Evolutionary conservation across 2,888 invertebrate species (phyloP).

Genomic region (Cataglyphis livida): DNA sequence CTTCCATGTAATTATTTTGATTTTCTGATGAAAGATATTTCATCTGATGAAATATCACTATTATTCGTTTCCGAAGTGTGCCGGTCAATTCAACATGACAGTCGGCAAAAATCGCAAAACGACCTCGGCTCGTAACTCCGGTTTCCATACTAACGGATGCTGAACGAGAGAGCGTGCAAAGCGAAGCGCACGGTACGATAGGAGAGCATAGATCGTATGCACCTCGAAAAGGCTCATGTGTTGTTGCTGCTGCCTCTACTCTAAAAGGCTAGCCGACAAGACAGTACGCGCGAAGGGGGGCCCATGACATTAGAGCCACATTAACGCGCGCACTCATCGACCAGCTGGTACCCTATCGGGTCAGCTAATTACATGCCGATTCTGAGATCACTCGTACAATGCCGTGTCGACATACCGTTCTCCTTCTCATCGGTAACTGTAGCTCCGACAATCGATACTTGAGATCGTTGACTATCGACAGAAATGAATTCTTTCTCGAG

Average conservation of each 20-base stretch:
- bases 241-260: conserved; percentile 19
- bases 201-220: conserved; percentile 65
- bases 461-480: conserved; percentile 44
- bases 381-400: conserved; percentile 77
- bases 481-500: background rate
- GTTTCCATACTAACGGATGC: conserved; percentile 45
- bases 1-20: background rate
- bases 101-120: conserved; percentile 64
- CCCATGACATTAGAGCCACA: conserved; percentile 82
- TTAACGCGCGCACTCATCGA: conserved; percentile 82
- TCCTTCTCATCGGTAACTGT: conserved; percentile 53
- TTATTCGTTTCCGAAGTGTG: conserved; percentile 6
- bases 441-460: conserved; percentile 60
- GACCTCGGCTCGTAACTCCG: conserved; percentile 69
- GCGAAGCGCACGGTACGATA: conserved; percentile 47
- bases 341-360: conserved; percentile 80
- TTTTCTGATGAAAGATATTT: no score
- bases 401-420: conserved; percentile 66
- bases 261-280: conserved; percentile 54
- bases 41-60: no score
- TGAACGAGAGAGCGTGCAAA: conserved; percentile 23
- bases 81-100: conserved; percentile 17
- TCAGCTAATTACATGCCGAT: conserved; percentile 81
- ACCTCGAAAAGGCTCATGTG: conserved; percentile 52
- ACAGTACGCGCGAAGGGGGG: conserved; percentile 43